Evolutionary conservation across 2,113 vertebrate genomes (phyloP), one percentile per base, ranked within the genome.

Genomic region (Ciconia boyciana): DNA sequence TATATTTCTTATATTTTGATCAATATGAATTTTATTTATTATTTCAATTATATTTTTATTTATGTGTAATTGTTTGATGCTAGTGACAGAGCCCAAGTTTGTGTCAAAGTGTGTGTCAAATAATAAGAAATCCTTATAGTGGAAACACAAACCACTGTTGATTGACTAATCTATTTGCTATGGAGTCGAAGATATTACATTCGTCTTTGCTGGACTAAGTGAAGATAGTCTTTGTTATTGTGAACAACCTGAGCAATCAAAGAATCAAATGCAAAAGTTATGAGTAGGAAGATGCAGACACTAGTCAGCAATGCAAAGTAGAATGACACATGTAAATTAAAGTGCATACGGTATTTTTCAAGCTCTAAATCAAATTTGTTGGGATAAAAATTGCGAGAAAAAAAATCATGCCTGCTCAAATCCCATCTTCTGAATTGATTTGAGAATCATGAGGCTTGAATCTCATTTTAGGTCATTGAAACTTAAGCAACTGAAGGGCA

Each of bases 291-390:
- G 70, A 5, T 61, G 48, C 19, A 82, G 81, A 82, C 52, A 34
- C 52, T 69, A 79, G 32, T 94, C 58, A 94, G 65, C 52, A 72
- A 91, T 69, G 84, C 78, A 85, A 94, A 91, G 31, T 11, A 65
- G 84, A 94, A 96, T 90, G 65, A 87, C 87, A 91, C 39, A 85
- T 65, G 81, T 41, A 91, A 91, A 95, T 94, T 82, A 66, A 94
- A 89, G 66, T 32, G 34, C 89, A 87, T 85, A 54, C 2, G 0
- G 78, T 72, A 65, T 87, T 94, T 97, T 91, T 94, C 41, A 85
- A 90, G 25, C 25, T 79, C 49, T 83, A 85, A 87, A 87, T 72
- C 25, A 57, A 93, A 91, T 83, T 79, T 83, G 11, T 83, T 9
- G 1, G 57, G 57, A 79, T 61, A 76, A 95, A 96, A 94, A 83